These are phyloP conservation scores for Nasua narica DNA, from an alignment of 2,797 vertebrate species.

Conservation along the genomic window DNA sequence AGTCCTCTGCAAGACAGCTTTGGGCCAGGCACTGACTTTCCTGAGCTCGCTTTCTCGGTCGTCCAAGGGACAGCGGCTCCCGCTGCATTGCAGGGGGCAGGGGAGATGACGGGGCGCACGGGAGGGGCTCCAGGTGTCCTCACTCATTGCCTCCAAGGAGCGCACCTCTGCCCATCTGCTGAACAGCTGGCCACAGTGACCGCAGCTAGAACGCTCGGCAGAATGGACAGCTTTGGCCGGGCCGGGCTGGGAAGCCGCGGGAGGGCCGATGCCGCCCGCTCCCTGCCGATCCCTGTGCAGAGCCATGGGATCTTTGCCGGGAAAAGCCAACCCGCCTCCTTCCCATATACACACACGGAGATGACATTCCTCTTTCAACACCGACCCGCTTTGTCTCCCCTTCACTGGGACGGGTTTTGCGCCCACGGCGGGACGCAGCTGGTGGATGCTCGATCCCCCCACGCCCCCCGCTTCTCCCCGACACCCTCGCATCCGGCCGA, in stretches of 20 bases:
- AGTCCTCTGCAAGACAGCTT: neutral
- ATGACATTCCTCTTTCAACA: rapidly evolving
- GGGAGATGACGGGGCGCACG: neutral
- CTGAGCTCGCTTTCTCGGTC: neutral
- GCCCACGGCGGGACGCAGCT: neutral
- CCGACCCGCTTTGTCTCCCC: rapidly evolving
- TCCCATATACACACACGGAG: neutral
- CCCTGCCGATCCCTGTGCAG: rapidly evolving
- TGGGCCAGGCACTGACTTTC: neutral
- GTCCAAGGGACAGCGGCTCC: too few relatives aligned
- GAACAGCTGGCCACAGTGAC: too few relatives aligned
- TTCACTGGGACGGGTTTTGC: neutral
- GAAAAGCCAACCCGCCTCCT: neutral
- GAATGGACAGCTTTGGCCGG: neutral
- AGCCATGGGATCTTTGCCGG: rapidly evolving
- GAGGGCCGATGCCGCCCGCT: neutral
- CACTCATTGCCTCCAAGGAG: rapidly evolving
- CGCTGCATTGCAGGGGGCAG: neutral
- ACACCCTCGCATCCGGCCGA: rapidly evolving
- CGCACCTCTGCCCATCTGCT: neutral
- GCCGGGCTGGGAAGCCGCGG: neutral
- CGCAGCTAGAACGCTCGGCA: rapidly evolving
- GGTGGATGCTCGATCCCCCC: rapidly evolving
- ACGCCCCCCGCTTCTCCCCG: rapidly evolving
- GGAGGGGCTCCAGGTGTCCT: neutral